Conservation (phyloP, 2,113 vertebrate species). For the Gasterosteus nipponicus region DNA sequence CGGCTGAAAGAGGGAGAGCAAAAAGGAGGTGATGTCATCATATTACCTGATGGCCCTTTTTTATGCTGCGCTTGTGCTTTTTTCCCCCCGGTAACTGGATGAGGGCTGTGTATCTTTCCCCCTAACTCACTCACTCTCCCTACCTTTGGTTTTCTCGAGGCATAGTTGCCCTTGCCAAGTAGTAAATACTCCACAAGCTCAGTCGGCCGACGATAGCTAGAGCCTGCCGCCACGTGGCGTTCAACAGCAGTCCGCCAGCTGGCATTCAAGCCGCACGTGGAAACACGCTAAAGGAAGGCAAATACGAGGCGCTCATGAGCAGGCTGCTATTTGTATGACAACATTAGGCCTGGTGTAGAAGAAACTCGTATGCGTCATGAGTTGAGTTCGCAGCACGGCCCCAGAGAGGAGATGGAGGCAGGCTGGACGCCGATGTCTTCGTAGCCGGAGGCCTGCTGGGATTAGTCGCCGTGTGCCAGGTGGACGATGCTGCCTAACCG, state of each 20-base stretch:
- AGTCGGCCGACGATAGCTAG: constrained; percentile 51
- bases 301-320: constrained; percentile 10
- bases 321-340: constrained; percentile 1
- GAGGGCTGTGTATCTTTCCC: constrained; percentile 35
- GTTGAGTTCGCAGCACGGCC: neutral
- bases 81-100: constrained; percentile 19
- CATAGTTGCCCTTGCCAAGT: constrained; percentile 55
- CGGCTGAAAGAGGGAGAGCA: neutral
- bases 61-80: constrained; percentile 7
- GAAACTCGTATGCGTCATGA: neutral
- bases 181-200: constrained; percentile 69
- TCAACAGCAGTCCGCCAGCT: constrained; percentile 34
- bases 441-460: neutral
- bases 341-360: neutral
- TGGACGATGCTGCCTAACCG: neutral
- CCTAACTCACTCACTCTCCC: constrained; percentile 11
- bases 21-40: constrained; percentile 25
- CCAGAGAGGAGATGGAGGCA: too few relatives aligned
- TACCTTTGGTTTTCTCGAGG: constrained; percentile 6
- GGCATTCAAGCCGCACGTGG: neutral
- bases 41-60: neutral
- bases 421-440: too few relatives aligned
- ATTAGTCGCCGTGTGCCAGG: neutral
- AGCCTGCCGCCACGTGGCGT: constrained; percentile 51
- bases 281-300: constrained; percentile 2